These are phyloP conservation scores for Clarias laeviceps DNA, from an alignment of 2,797 vertebrate species.

Conservation along the genomic window DNA sequence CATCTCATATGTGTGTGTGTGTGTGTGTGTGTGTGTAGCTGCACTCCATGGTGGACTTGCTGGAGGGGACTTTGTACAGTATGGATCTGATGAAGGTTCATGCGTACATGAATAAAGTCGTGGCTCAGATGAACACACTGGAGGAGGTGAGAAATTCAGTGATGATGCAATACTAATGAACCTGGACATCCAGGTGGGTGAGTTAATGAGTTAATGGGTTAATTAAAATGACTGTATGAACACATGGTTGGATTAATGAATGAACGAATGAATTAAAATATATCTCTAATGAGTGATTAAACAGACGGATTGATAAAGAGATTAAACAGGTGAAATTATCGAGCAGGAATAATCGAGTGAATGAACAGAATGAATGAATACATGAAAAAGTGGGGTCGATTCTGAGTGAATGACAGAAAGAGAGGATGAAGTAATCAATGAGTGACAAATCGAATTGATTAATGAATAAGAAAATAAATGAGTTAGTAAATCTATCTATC, in stretches of 20 bases:
- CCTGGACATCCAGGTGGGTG: too few species aligned
- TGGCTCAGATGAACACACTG: constrained; percentile 91
- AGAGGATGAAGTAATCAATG: not conserved
- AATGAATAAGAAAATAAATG: not conserved
- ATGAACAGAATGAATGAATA: not conserved
- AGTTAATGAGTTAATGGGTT: not conserved
- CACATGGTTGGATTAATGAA: not conserved
- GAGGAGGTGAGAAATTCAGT: constrained; percentile 83
- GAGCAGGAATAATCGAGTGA: too few species aligned
- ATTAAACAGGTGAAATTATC: not conserved
- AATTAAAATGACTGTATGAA: not conserved
- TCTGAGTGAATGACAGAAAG: too few species aligned
- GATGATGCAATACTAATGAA: not conserved
- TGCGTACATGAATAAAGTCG: constrained; percentile 90
- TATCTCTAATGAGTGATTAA: too few species aligned
- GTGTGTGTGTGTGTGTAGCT: constrained; percentile 75
- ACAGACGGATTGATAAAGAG: not conserved
- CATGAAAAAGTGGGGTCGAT: not conserved
- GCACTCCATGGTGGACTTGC: constrained; percentile 93
- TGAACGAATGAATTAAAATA: not conserved
- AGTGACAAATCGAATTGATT: not conserved
- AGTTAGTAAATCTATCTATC: not conserved
- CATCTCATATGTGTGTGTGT: constrained; percentile 6
- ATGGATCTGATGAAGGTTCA: constrained; percentile 97
- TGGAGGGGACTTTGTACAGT: constrained; percentile 93